A percentile compares a stretch with the other conserved stretches of the same genome.
These are phyloP conservation scores for Alligator sinensis DNA, from an alignment of 2,113 vertebrate species.

Conservation along the genomic window DNA sequence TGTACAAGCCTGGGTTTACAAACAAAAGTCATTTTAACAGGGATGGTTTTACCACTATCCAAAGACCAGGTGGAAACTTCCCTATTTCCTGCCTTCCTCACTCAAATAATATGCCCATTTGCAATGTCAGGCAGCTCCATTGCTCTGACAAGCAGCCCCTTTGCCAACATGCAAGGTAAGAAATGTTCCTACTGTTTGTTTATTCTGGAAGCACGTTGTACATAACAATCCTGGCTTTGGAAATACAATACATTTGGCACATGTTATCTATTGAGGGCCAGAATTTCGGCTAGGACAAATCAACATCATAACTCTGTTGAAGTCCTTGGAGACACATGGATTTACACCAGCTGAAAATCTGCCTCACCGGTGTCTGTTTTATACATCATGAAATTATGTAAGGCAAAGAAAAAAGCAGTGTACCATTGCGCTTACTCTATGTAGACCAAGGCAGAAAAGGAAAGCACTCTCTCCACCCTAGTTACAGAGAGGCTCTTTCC, in stretches of 20 bases:
- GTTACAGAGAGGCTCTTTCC: neutral
- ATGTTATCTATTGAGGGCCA: neutral
- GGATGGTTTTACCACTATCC: neutral
- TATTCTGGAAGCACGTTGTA: neutral
- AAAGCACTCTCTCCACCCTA: neutral
- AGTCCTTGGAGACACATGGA: neutral
- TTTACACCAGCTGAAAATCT: neutral
- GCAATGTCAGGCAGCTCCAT: neutral
- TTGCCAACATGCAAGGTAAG: neutral
- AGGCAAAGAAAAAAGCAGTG: rapidly evolving
- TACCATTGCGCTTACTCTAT: neutral
- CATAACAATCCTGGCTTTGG: neutral
- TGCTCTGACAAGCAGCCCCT: neutral
- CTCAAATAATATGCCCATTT: neutral
- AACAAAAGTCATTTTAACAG: neutral
- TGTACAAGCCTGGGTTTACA: neutral
- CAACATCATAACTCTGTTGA: neutral
- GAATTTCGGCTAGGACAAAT: neutral
- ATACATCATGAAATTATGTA: rapidly evolving
- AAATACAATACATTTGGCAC: rapidly evolving
- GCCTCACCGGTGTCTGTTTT: neutral
- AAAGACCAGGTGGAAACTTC: neutral
- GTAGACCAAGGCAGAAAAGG: neutral
- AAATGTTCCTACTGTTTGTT: neutral
- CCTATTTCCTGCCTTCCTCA: neutral